Conservation (phyloP, 2,797 vertebrate genomes). For the Cryptoprocta ferox region DNA sequence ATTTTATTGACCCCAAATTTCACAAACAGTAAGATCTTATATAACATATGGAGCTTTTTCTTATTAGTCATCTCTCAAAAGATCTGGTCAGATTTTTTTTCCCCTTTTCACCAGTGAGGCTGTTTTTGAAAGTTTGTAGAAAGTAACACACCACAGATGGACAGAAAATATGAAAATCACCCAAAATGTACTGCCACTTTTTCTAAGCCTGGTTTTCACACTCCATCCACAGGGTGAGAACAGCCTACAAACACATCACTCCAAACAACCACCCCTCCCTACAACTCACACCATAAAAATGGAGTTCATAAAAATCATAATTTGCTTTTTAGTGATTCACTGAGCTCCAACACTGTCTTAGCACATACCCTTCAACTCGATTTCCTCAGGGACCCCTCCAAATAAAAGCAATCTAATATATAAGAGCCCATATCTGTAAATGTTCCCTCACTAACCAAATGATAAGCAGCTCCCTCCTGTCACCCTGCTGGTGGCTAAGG, state of each 20-base stretch:
- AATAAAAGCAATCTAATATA: not conserved
- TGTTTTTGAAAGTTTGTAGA: constrained; percentile 64
- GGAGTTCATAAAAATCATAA: constrained; percentile 55
- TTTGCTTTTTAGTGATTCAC: constrained; percentile 47
- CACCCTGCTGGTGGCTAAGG: not conserved
- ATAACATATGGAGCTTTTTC: not conserved
- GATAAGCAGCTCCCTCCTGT: not conserved
- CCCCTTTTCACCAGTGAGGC: not conserved
- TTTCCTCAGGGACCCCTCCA: not conserved
- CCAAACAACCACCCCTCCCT: not conserved
- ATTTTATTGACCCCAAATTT: constrained; percentile 21
- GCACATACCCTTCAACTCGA: not conserved
- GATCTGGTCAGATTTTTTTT: not conserved
- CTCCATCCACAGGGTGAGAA: constrained; percentile 59
- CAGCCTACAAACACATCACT: constrained; percentile 56
- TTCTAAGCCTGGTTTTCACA: constrained; percentile 65
- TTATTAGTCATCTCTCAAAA: constrained; percentile 37
- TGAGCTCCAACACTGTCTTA: constrained; percentile 10
- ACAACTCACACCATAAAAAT: constrained; percentile 53
- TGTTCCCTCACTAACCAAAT: not conserved
- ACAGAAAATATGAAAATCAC: constrained; percentile 57
- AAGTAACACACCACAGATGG: constrained; percentile 71
- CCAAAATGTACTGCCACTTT: constrained; percentile 60
- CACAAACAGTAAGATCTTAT: not conserved
- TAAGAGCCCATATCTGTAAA: not conserved